phyloP scores from a whole-genome alignment of 2,113 vertebrate genomes.

The Athene cunicularia region DNA sequence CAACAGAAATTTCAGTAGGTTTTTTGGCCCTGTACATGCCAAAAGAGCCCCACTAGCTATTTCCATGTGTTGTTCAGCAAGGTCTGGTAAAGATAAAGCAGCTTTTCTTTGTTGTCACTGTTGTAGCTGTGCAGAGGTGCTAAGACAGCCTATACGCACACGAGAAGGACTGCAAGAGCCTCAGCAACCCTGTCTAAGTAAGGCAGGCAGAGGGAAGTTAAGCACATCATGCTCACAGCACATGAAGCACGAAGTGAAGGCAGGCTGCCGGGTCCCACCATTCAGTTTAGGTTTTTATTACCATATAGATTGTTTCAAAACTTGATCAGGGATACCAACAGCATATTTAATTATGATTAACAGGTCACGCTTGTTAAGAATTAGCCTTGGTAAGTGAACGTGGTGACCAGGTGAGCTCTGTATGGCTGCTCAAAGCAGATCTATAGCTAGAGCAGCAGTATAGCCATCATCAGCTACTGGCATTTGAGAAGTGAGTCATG shows the following conservation, averaged over 20 bases:
- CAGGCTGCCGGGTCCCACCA: background rate
- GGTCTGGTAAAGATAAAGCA: background rate
- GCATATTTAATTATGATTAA: background rate
- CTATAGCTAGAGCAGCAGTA: background rate
- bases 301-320: background rate
- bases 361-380: background rate
- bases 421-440: background rate
- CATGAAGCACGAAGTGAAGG: background rate
- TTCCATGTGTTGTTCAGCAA: background rate
- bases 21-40: background rate
- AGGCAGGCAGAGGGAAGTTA: background rate
- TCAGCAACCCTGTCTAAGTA: background rate
- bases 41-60: accelerated
- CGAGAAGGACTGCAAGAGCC: background rate
- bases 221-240: background rate
- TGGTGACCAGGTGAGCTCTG: background rate
- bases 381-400: background rate
- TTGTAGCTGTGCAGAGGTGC: background rate
- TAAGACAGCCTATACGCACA: background rate
- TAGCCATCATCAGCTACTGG: accelerated
- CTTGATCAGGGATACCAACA: background rate
- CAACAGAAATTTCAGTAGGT: background rate
- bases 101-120: background rate
- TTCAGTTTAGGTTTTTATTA: background rate
- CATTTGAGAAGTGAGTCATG: background rate